Evolutionary conservation across 2,888 invertebrate genomes (phyloP).

Genomic region (Eurytoma californica): DNA sequence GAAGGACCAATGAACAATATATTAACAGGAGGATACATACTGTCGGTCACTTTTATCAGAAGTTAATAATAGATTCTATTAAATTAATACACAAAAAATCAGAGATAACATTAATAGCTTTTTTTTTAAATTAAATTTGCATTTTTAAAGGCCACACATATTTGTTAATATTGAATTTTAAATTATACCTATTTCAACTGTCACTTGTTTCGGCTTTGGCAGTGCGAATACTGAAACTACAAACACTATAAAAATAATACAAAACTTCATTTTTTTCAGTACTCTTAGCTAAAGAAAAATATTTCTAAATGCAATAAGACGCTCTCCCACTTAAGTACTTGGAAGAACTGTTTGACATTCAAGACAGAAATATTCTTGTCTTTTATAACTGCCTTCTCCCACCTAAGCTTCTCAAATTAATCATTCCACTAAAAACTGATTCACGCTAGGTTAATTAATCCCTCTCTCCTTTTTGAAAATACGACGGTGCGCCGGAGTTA

Average conservation of each 20-base stretch:
- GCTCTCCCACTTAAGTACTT: slow-evolving; percentile 4
- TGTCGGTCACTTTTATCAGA: not conserved
- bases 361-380: slow-evolving; percentile 11
- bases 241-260: slow-evolving; percentile 11
- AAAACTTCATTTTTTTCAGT: slow-evolving; percentile 36
- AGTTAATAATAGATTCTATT: too few species aligned
- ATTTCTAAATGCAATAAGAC: not conserved
- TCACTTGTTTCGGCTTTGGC: not conserved
- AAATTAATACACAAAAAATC: too few species aligned
- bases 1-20: not conserved
- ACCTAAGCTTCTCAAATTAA: slow-evolving; percentile 24
- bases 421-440: slow-evolving; percentile 38
- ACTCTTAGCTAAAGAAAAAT: not conserved
- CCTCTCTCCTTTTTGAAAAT: too few species aligned
- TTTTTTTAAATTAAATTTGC: too few species aligned
- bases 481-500: too few species aligned
- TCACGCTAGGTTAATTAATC: not conserved
- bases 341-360: slow-evolving; percentile 31
- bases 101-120: too few species aligned
- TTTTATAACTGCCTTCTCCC: slow-evolving; percentile 46
- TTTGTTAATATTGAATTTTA: too few species aligned
- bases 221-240: not conserved
- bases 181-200: slow-evolving; percentile 3
- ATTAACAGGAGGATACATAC: not conserved
- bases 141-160: too few species aligned